phyloP scores from a whole-genome alignment of 2,113 vertebrate genomes.

The Entosphenus tridentatus region DNA sequence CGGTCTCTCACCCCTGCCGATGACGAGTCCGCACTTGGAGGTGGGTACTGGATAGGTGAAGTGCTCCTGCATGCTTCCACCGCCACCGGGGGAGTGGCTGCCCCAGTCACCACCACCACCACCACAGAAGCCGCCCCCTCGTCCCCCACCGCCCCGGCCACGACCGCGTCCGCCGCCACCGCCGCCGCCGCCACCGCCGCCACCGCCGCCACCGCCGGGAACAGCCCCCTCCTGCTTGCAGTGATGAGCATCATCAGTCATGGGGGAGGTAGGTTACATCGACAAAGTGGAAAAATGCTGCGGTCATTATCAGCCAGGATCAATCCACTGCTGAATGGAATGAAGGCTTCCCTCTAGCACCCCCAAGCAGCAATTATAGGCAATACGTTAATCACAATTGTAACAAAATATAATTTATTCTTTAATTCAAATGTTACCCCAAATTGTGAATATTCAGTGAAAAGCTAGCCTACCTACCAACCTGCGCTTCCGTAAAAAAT shows the following conservation, averaged over 20 bases:
- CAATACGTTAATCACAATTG: too few species aligned
- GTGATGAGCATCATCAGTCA: background rate
- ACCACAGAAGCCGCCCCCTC: too few species aligned
- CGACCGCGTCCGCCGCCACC: slow-evolving; percentile 27
- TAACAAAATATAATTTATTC: too few species aligned
- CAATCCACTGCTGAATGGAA: too few species aligned
- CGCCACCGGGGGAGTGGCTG: slow-evolving; percentile 33
- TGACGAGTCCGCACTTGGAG: slow-evolving; percentile 90
- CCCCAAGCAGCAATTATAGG: too few species aligned
- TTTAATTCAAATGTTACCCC: too few species aligned
- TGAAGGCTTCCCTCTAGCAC: too few species aligned
- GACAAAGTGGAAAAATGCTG: background rate
- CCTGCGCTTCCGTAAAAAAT: too few species aligned
- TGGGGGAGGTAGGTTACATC: background rate
- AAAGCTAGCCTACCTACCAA: too few species aligned
- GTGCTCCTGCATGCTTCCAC: slow-evolving; percentile 37
- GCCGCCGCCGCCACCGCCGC: slow-evolving; percentile 28
- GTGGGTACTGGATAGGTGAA: slow-evolving; percentile 85
- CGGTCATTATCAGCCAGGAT: background rate
- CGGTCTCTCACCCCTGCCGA: slow-evolving; percentile 58
- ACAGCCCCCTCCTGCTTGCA: slow-evolving; percentile 52
- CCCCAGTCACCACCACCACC: slow-evolving; percentile 52
- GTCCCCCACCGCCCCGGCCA: too few species aligned
- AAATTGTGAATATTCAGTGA: too few species aligned
- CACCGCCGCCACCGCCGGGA: slow-evolving; percentile 29